These are phyloP conservation scores for Remorina albescens DNA, from an alignment of 2,797 vertebrate species.

Conservation along the genomic window DNA sequence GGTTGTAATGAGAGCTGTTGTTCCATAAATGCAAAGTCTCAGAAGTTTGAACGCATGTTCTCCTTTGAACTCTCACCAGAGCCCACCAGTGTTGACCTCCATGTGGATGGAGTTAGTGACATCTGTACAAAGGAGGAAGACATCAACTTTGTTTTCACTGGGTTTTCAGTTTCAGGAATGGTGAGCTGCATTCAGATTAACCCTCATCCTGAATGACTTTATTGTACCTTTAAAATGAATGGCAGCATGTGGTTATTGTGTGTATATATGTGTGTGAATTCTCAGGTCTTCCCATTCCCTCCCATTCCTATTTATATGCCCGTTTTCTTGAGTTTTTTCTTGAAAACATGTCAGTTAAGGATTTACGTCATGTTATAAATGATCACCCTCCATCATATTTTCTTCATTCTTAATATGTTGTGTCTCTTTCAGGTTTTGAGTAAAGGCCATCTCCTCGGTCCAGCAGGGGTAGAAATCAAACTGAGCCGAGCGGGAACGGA, in stretches of 20 bases:
- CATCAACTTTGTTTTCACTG: constrained; percentile 97
- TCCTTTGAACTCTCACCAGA: constrained; percentile 78
- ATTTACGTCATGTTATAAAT: not conserved
- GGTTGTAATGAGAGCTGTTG: not conserved
- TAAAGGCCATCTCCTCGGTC: constrained; percentile 92
- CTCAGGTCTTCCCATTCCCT: not conserved
- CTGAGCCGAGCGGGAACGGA: constrained; percentile 87
- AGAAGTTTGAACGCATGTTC: rapidly evolving
- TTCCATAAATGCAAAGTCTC: not conserved
- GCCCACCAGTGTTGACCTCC: constrained; percentile 94
- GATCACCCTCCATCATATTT: not conserved
- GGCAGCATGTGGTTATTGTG: not conserved
- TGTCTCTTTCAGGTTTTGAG: constrained; percentile 89
- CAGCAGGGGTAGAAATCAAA: constrained; percentile 92
- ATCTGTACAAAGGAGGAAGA: constrained; percentile 98
- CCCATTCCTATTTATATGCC: not conserved
- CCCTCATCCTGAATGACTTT: not conserved
- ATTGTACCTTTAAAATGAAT: not conserved
- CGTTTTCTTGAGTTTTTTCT: not conserved
- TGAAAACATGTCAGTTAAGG: not conserved
- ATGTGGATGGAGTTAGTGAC: constrained; percentile 94
- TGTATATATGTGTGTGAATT: not conserved
- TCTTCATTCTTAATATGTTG: not conserved
- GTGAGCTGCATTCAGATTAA: constrained; percentile 75
- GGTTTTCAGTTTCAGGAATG: constrained; percentile 95